Conservation (phyloP, 2,888 invertebrate genomes). For the Lissocephala sabroskyi region DNA sequence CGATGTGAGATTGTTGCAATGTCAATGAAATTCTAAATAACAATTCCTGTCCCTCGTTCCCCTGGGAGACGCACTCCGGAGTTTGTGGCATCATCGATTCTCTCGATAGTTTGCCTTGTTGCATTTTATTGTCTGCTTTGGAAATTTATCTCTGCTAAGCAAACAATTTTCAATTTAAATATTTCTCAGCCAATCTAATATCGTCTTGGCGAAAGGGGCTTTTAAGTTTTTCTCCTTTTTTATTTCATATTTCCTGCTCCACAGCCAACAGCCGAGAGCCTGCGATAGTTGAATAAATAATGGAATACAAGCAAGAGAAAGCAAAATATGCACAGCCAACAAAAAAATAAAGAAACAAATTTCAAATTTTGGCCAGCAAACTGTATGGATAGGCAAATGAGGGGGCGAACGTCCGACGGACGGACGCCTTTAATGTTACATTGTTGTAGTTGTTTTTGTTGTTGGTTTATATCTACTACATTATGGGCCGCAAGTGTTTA, state of each 20-base stretch:
- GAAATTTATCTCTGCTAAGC: slow-evolving; percentile 34
- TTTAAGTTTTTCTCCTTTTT: slow-evolving; percentile 3
- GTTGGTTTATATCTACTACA: slow-evolving; percentile 15
- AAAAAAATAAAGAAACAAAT: slow-evolving; percentile 49
- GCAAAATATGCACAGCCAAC: slow-evolving; percentile 37
- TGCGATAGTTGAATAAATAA: slow-evolving; percentile 24
- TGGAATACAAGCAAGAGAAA: slow-evolving; percentile 18
- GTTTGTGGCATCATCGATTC: no score
- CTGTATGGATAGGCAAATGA: neutral
- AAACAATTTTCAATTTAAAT: slow-evolving; percentile 53
- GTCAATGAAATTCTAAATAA: no score
- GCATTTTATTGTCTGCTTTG: no score
- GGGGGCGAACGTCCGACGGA: no score
- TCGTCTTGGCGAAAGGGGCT: slow-evolving; percentile 16
- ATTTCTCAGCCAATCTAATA: slow-evolving; percentile 38
- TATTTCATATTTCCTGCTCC: no score
- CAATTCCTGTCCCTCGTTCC: no score
- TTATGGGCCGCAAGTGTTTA: slow-evolving; percentile 7
- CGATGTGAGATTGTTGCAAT: no score
- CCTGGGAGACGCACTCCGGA: no score
- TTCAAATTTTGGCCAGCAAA: slow-evolving; percentile 25
- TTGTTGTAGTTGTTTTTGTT: slow-evolving; percentile 12
- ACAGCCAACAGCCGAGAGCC: no score
- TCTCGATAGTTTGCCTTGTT: no score
- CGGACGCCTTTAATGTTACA: no score